Evolutionary conservation across 2,888 invertebrate species (phyloP).

Genomic region (Suillia variegata): DNA sequence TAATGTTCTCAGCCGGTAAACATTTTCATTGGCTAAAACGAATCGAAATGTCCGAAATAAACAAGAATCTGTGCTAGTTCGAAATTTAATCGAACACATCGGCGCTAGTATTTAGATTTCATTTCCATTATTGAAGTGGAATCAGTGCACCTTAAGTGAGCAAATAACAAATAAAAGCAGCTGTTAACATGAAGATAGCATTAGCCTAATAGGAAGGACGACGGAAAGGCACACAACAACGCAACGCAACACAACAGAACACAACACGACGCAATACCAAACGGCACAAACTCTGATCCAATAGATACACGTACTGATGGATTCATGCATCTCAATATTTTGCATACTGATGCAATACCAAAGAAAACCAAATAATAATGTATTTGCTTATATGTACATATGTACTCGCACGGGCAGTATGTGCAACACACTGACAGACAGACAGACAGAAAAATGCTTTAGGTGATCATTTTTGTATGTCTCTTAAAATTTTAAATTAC

Average conservation of each 20-base stretch:
- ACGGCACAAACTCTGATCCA: background rate
- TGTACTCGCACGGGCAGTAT: background rate
- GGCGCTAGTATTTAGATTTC: slow-evolving; percentile 2
- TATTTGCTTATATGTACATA: background rate
- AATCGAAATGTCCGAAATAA: too few relatives aligned
- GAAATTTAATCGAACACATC: too few relatives aligned
- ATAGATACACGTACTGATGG: background rate
- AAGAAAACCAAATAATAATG: background rate
- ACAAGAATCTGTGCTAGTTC: too few relatives aligned
- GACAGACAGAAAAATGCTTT: slow-evolving; percentile 7
- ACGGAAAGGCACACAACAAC: slow-evolving; percentile 8
- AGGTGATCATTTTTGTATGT: background rate
- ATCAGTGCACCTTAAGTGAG: slow-evolving; percentile 14
- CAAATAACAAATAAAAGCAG: slow-evolving; percentile 27
- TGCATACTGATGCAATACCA: background rate
- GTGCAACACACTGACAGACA: background rate
- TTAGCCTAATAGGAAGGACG: slow-evolving; percentile 31
- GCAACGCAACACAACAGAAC: too few relatives aligned
- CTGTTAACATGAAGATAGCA: slow-evolving; percentile 34
- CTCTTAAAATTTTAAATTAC: too few relatives aligned
- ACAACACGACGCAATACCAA: too few relatives aligned
- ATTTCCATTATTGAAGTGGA: background rate
- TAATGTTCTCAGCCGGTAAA: too few relatives aligned
- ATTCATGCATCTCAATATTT: background rate
- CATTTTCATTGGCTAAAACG: too few relatives aligned